A percentile compares a stretch with the other conserved stretches of the same genome.
phyloP scores from a whole-genome alignment of 2,113 vertebrate genomes.

The Aspidoscelis tigris region DNA sequence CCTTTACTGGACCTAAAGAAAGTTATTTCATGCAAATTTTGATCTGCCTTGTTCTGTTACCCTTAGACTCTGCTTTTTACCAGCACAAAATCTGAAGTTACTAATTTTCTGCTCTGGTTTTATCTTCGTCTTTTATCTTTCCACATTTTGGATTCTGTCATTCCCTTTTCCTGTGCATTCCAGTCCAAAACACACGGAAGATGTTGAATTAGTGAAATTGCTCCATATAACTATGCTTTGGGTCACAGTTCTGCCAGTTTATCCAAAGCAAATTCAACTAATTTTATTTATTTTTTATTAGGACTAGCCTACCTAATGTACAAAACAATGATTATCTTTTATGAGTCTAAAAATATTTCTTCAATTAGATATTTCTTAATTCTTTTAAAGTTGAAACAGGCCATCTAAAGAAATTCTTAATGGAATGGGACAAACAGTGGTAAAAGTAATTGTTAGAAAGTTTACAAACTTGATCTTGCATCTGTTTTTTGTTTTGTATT shows the following conservation, averaged over 20 bases:
- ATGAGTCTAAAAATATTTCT: neutral
- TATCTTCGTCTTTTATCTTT: slow-evolving; percentile 37
- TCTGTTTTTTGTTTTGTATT: neutral
- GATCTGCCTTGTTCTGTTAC: slow-evolving; percentile 17
- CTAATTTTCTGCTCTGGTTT: slow-evolving; percentile 47
- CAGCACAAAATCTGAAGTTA: slow-evolving; percentile 44
- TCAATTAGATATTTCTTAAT: neutral
- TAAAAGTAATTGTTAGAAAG: neutral
- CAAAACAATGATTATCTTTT: neutral
- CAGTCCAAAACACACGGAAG: neutral
- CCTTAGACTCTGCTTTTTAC: slow-evolving; percentile 28
- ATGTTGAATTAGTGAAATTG: neutral
- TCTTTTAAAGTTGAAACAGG: neutral
- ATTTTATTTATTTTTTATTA: slow-evolving; percentile 2
- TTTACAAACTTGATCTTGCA: neutral
- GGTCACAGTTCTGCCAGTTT: neutral
- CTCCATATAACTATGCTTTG: neutral
- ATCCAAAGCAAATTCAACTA: neutral
- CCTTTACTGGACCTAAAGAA: neutral
- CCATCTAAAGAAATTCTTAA: neutral
- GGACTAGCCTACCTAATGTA: neutral
- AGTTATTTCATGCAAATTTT: neutral
- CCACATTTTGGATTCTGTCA: slow-evolving; percentile 34
- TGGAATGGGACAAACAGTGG: neutral
- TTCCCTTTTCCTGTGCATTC: too few relatives aligned